A percentile compares a stretch with the other conserved stretches of the same genome.
Conservation (phyloP, 2,888 invertebrate species). For the Heliconius aoede region DNA sequence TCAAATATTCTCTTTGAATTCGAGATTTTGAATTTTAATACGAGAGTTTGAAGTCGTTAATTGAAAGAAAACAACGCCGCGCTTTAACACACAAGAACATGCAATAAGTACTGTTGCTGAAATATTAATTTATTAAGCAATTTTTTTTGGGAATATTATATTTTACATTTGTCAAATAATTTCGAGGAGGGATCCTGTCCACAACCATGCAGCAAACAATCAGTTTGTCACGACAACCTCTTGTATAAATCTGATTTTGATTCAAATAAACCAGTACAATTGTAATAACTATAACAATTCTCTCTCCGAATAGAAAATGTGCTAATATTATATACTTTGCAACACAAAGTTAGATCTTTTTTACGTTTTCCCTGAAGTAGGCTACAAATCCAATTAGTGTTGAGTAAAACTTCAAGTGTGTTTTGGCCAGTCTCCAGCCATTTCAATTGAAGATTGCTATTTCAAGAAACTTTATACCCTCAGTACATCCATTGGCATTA, state of each 20-base stretch:
- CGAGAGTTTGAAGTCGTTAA: too few species aligned
- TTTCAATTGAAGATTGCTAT: slow-evolving; percentile 70
- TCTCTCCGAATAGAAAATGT: not conserved
- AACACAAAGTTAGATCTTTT: slow-evolving; percentile 49
- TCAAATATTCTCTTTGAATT: too few species aligned
- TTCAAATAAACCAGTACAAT: not conserved
- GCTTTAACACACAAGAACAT: too few species aligned
- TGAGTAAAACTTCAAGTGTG: slow-evolving; percentile 67
- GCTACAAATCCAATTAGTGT: slow-evolving; percentile 77
- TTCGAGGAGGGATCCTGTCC: too few species aligned
- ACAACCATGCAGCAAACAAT: too few species aligned
- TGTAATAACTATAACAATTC: not conserved
- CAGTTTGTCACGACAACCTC: too few species aligned
- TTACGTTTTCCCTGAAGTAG: slow-evolving; percentile 54
- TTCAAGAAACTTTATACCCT: slow-evolving; percentile 56
- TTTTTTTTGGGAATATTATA: too few species aligned
- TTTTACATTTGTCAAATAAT: too few species aligned
- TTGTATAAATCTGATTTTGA: not conserved
- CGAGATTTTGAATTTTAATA: too few species aligned
- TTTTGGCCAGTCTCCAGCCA: slow-evolving; percentile 73
- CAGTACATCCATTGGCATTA: slow-evolving; percentile 63
- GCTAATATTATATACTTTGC: slow-evolving; percentile 22
- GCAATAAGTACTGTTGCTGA: too few species aligned
- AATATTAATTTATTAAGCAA: too few species aligned
- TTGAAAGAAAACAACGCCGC: too few species aligned